These are phyloP conservation scores for Zaprionus lachaisei DNA, from an alignment of 1,140 invertebrate genomes.

Conservation along the genomic window DNA sequence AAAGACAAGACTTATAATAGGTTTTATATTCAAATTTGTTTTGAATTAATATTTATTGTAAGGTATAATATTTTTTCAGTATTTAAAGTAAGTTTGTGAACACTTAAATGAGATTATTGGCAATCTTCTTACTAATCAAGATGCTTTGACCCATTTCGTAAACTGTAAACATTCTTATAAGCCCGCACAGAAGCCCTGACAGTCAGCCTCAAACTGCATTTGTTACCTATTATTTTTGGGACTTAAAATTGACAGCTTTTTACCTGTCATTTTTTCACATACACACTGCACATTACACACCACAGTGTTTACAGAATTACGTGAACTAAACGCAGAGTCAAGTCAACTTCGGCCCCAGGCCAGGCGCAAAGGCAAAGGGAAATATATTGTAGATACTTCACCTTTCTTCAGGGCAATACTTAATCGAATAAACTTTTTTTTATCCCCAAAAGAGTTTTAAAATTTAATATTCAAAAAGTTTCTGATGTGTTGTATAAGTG, in stretches of 20 bases:
- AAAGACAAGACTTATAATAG: neutral
- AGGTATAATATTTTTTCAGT: neutral
- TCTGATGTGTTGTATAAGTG: slow-evolving; percentile 21
- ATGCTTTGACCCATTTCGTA: neutral
- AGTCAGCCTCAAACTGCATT: neutral
- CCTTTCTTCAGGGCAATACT: slow-evolving; percentile 29
- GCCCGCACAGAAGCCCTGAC: neutral
- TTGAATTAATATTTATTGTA: neutral
- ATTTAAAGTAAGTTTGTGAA: neutral
- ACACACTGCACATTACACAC: neutral
- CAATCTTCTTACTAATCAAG: too few species aligned
- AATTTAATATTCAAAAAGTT: slow-evolving; percentile 61
- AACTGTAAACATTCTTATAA: neutral
- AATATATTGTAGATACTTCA: slow-evolving; percentile 3
- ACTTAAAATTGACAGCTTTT: neutral
- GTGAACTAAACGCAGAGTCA: slow-evolving; percentile 8
- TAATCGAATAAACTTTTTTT: slow-evolving; percentile 69
- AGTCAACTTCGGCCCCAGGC: slow-evolving; percentile 1
- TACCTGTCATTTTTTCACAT: neutral
- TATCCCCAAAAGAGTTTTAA: slow-evolving; percentile 39
- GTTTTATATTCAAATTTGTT: too few species aligned
- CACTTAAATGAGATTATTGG: too few species aligned
- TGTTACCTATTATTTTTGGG: neutral
- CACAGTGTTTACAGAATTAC: neutral
- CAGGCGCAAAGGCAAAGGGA: neutral